These are phyloP conservation scores for Alentia gelatinosa DNA, from an alignment of 2,888 invertebrate genomes.

Conservation along the genomic window DNA sequence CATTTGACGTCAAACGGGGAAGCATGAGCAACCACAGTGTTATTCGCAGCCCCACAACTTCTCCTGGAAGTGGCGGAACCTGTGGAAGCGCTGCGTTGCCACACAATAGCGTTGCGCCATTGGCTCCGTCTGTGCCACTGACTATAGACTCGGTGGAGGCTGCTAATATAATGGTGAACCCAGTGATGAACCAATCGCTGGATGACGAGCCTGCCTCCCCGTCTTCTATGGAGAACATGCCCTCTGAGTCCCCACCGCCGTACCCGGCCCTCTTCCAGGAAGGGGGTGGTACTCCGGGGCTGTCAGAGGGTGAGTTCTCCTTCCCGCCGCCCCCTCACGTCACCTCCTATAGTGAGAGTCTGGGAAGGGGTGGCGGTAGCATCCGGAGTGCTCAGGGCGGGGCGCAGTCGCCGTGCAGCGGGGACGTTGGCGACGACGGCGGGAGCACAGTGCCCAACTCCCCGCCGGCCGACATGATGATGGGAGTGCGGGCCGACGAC, in stretches of 20 bases:
- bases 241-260: slow-evolving; percentile 5
- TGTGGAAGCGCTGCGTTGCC: neutral
- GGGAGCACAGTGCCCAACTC: neutral
- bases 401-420: neutral
- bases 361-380: neutral
- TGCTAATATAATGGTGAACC: neutral
- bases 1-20: neutral
- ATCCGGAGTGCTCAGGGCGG: neutral
- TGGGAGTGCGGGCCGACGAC: neutral
- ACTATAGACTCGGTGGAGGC: slow-evolving; percentile 8
- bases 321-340: slow-evolving; percentile 12
- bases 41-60: slow-evolving; percentile 19
- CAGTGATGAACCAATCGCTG: neutral
- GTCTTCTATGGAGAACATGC: slow-evolving; percentile 45
- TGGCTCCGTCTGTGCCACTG: neutral
- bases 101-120: slow-evolving; percentile 16
- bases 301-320: neutral
- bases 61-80: neutral
- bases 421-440: neutral
- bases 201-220: neutral
- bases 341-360: neutral
- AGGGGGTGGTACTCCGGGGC: neutral
- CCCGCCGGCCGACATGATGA: neutral
- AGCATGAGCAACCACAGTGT: slow-evolving; percentile 29
- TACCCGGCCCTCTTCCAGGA: slow-evolving; percentile 1